phyloP scores from a whole-genome alignment of 2,113 vertebrate species.

The Rhinolophus ferrumequinum region DNA sequence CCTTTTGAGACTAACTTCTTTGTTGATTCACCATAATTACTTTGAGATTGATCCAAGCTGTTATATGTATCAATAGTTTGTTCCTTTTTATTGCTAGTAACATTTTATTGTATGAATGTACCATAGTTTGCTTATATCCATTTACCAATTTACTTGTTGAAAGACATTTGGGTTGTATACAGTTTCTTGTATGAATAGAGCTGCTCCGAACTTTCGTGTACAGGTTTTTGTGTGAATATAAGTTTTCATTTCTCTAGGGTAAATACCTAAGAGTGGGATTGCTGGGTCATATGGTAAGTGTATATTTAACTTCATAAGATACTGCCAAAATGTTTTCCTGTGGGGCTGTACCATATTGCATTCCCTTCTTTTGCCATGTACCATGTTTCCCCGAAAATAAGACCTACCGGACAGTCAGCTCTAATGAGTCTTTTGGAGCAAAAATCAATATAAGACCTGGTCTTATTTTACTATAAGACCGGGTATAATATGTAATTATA shows the following conservation, averaged over 20 bases:
- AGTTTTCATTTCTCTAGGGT: conserved; percentile 40
- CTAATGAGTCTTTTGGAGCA: too few relatives aligned
- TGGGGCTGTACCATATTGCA: neutral
- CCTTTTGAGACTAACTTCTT: neutral
- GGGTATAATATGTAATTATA: too few relatives aligned
- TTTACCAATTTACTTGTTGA: neutral
- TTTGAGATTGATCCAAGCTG: neutral
- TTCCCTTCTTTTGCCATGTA: neutral
- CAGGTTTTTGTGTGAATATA: neutral
- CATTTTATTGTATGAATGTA: neutral
- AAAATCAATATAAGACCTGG: too few relatives aligned
- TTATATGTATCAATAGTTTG: neutral
- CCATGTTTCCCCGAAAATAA: too few relatives aligned
- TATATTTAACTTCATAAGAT: neutral
- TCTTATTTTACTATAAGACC: too few relatives aligned
- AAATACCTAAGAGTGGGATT: neutral
- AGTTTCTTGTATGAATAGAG: neutral
- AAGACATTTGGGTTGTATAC: neutral
- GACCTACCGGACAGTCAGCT: too few relatives aligned
- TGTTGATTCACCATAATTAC: conserved; percentile 6
- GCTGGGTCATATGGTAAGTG: neutral
- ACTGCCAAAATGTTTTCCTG: neutral
- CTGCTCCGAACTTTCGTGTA: neutral
- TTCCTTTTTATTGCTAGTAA: neutral
- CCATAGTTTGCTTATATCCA: neutral